Percentiles rank a stretch among this genome's conserved stretches.
These are phyloP conservation scores for Enteromius treurensis DNA, from an alignment of 2,797 vertebrate genomes.

Conservation along the genomic window DNA sequence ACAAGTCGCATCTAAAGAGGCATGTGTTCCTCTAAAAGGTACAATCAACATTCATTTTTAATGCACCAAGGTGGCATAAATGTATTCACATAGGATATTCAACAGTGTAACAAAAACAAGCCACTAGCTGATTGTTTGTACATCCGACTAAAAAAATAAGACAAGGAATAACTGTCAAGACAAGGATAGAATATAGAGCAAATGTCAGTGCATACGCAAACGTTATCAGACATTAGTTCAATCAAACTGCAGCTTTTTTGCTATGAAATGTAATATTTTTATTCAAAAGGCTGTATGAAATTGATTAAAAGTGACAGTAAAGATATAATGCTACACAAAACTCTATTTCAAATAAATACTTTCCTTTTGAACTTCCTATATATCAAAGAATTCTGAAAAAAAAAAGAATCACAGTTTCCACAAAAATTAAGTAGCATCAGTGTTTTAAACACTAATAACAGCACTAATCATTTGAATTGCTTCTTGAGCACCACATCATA, in stretches of 20 bases:
- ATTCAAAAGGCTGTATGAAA: not conserved
- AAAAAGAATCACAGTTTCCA: not conserved
- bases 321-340: not conserved
- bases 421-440: not conserved
- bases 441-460: not conserved
- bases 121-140: not conserved
- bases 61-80: not conserved
- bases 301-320: not conserved
- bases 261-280: not conserved
- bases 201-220: not conserved
- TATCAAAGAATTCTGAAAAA: not conserved
- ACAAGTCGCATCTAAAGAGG: slow-evolving; percentile 8
- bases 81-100: not conserved
- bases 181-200: not conserved
- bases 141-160: not conserved
- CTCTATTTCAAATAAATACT: not conserved
- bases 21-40: not conserved
- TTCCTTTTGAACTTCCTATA: not conserved
- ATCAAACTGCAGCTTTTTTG: not conserved
- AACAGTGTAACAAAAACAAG: not conserved
- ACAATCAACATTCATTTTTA: too few species aligned
- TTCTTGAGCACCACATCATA: not conserved
- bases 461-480: not conserved
- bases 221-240: not conserved
- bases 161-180: not conserved